These are phyloP conservation scores for Genyomyrus donnyi DNA, from an alignment of 2,113 vertebrate species.

Conservation along the genomic window DNA sequence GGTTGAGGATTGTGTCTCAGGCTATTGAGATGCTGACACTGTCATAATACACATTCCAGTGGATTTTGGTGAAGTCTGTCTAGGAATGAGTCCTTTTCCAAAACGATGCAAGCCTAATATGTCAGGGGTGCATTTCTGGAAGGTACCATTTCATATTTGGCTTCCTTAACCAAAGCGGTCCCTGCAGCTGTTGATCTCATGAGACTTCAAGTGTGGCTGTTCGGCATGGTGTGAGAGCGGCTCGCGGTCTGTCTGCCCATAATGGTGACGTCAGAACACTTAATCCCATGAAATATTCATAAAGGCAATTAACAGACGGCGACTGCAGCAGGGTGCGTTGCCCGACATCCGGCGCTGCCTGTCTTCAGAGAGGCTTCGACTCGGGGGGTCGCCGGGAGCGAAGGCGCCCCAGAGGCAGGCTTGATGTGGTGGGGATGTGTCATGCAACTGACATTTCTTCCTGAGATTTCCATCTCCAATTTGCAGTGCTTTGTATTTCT, in stretches of 20 bases:
- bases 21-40: neutral
- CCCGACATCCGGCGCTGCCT: neutral
- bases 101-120: neutral
- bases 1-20: neutral
- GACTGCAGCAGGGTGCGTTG: neutral
- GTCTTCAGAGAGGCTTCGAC: neutral
- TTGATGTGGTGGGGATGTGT: neutral
- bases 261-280: neutral
- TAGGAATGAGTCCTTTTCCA: neutral
- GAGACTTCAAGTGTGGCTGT: neutral
- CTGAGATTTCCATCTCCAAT: neutral
- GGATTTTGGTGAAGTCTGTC: neutral
- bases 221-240: neutral
- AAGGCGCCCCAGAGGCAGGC: neutral
- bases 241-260: neutral
- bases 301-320: neutral
- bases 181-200: neutral
- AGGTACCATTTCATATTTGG: neutral
- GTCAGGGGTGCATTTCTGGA: neutral
- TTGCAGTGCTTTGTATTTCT: neutral
- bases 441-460: neutral
- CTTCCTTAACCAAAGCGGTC: neutral
- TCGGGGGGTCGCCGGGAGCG: neutral
- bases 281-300: slow-evolving; percentile 9
- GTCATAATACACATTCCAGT: neutral